Evolutionary conservation across 2,888 invertebrate genomes (phyloP), one percentile per base, ranked within the genome.

Genomic region (Pammene aurita): DNA sequence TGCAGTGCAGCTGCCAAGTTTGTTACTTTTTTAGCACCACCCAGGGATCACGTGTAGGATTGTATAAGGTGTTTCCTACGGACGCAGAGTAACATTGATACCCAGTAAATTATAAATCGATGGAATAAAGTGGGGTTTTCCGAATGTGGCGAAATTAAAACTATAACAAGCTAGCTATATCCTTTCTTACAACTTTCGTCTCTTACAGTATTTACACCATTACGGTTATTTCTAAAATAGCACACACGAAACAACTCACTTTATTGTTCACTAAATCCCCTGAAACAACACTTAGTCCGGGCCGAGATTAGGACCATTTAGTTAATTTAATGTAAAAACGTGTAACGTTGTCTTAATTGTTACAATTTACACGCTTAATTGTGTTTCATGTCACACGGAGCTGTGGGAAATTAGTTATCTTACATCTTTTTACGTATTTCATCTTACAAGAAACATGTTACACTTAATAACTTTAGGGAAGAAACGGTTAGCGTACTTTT

Each of bases 251-350:
- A 48, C 67, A 61, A 55, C 10, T 13, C 60, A 60, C 60, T 75
- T 75, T 76, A 76, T 77, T 74, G 75, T 80, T 72, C 66, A 35
- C 42, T 60, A 54, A 64, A 57, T 66, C 48, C 46, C 56, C 58
- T 65, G 73, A 73, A 72, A 75, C 69, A 66, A 72, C 76, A 44
- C 75, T 73, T 77, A 75, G 75, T 72, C 72, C 72, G 71, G 63
- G 66, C 73, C 74, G 69, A 74, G 74, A 79, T 77, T 77, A 78
- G 77, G 77, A 78, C 80, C 77, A 75, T 73, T 62, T 54, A 57
- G 63, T 74, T 75, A 76, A 80, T 80, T 77, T 77, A 76, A 72
- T 75, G 72, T 71, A 74, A 76, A 76, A 73, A 75, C 70, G 68
- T 57, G 67, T 72, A 72, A 70, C 71, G 71, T 67, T 70, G 52